Conservation (phyloP, 2,797 vertebrate genomes). For the Peromyscus eremicus region DNA sequence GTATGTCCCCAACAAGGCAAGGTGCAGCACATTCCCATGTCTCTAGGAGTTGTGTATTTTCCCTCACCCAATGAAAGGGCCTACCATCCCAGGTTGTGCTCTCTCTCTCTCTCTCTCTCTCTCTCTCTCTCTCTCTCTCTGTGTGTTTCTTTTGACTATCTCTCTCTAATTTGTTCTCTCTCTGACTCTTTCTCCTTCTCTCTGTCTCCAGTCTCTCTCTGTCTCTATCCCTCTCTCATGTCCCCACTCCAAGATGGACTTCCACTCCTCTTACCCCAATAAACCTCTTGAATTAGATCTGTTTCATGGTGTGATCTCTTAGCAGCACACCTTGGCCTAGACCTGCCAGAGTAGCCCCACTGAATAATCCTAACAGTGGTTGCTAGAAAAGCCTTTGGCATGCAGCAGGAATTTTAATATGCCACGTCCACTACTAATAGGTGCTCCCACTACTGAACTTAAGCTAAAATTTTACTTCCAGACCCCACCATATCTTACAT, state of each 20-base stretch:
- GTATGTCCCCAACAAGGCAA: neutral
- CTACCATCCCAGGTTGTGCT: neutral
- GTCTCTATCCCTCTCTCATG: neutral
- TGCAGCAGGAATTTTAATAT: neutral
- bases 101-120: neutral
- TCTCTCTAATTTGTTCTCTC: neutral
- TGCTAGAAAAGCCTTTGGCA: neutral
- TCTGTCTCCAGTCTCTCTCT: neutral
- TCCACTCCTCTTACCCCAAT: neutral
- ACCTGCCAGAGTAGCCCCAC: no score
- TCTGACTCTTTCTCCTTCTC: neutral
- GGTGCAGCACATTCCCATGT: neutral
- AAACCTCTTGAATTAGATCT: neutral
- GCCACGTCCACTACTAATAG: neutral
- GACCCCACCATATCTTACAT: neutral
- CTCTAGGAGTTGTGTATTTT: neutral
- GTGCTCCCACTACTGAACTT: neutral
- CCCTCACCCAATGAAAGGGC: neutral
- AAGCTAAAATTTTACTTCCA: constrained; percentile 5
- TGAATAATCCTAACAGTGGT: neutral
- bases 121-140: neutral
- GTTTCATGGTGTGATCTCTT: neutral
- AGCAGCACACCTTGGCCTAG: neutral
- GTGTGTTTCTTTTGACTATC: neutral
- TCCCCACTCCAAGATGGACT: neutral